Conservation (phyloP, 2,888 invertebrate genomes). For the Lathronympha strigana region DNA sequence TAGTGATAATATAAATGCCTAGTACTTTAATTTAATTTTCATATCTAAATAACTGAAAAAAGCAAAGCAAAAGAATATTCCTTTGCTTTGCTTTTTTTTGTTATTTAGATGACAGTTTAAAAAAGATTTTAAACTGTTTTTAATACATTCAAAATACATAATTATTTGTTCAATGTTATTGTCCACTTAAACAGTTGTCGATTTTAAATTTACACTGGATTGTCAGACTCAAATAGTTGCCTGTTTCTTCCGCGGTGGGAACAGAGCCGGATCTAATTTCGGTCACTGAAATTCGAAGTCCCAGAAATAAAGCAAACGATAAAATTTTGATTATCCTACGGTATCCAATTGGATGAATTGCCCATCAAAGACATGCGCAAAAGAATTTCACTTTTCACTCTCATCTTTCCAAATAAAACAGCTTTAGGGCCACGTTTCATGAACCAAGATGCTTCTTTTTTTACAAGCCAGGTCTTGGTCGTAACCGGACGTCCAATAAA, state of each 20-base stretch:
- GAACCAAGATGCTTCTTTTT: not conserved
- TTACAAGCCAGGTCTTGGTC: not conserved
- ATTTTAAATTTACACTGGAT: too few relatives aligned
- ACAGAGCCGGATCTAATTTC: not conserved
- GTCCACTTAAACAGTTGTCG: too few relatives aligned
- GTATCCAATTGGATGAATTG: constrained; percentile 3
- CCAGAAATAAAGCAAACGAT: not conserved
- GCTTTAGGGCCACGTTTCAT: not conserved
- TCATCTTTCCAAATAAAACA: not conserved
- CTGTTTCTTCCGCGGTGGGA: not conserved
- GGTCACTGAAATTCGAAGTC: not conserved
- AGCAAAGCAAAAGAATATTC: too few relatives aligned
- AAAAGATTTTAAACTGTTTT: too few relatives aligned
- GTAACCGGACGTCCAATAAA: constrained; percentile 24
- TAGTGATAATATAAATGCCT: too few relatives aligned
- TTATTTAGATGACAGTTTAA: too few relatives aligned
- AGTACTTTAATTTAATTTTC: too few relatives aligned
- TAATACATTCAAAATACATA: too few relatives aligned
- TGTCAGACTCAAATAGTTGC: not conserved
- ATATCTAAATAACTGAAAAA: too few relatives aligned
- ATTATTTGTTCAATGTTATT: too few relatives aligned
- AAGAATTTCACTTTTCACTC: constrained; percentile 25
- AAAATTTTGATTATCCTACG: constrained; percentile 8
- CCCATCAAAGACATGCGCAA: constrained; percentile 10
- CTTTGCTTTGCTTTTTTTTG: too few relatives aligned